phyloP scores from a whole-genome alignment of 92 coral and sea anemone genomes.

The Heteractis magnifica region DNA sequence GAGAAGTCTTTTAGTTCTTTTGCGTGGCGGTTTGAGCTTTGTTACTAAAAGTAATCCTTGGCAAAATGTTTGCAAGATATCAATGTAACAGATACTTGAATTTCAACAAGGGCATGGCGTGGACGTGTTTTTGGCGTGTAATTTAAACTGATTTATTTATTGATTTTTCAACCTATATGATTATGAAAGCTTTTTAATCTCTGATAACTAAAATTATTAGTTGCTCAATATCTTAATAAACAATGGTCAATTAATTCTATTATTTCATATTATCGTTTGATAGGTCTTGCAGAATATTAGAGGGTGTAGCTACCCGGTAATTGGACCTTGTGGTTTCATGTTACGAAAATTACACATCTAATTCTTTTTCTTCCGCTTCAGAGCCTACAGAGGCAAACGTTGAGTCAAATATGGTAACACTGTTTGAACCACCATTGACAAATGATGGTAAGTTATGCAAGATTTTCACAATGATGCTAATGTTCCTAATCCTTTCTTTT shows the following conservation, averaged over 20 bases:
- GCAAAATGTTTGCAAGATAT: not conserved
- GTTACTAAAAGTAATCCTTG: not conserved
- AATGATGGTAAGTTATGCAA: slow-evolving; percentile 18
- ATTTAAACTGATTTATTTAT: not conserved
- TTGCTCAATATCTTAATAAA: not conserved
- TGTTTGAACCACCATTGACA: not conserved
- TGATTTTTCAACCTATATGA: not conserved
- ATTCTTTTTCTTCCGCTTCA: slow-evolving; percentile 5
- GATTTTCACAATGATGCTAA: not conserved
- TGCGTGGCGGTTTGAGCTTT: not conserved
- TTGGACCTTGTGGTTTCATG: not conserved
- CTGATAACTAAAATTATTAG: not conserved
- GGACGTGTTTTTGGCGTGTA: not conserved
- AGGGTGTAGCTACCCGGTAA: not conserved
- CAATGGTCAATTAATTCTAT: not conserved
- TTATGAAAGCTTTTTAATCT: not conserved
- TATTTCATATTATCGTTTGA: no score
- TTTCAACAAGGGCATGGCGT: not conserved
- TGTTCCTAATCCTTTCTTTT: not conserved
- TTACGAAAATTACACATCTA: slow-evolving; percentile 1
- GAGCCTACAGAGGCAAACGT: slow-evolving; percentile 10
- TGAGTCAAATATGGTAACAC: not conserved
- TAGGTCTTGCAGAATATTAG: not conserved
- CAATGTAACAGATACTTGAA: not conserved
- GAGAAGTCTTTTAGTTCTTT: not conserved